A percentile compares a stretch with the other conserved stretches of the same genome.
Evolutionary conservation across 2,797 vertebrate genomes (phyloP).

Genomic region (Cyclopterus lumpus): DNA sequence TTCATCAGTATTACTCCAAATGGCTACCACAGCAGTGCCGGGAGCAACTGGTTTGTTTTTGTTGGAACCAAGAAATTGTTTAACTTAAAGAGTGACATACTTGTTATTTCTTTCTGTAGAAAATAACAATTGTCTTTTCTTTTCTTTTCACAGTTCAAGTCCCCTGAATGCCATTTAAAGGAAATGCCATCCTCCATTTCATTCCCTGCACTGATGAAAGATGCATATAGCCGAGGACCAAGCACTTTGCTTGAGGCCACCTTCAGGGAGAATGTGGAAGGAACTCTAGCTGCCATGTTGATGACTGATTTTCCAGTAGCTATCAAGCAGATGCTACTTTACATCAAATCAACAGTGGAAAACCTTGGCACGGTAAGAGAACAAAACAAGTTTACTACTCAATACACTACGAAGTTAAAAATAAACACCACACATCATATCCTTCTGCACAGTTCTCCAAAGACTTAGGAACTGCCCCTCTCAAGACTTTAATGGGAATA

Average conservation of each 20-base stretch:
- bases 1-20: slow-evolving; percentile 89
- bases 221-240: slow-evolving; percentile 77
- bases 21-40: slow-evolving; percentile 88
- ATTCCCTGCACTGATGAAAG: slow-evolving; percentile 83
- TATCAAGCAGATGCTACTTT: slow-evolving; percentile 89
- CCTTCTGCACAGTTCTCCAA: slow-evolving; percentile 72
- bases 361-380: slow-evolving; percentile 85
- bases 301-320: slow-evolving; percentile 77
- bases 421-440: not conserved
- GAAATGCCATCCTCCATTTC: slow-evolving; percentile 26
- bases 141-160: slow-evolving; percentile 77
- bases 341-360: slow-evolving; percentile 88
- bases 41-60: slow-evolving; percentile 83
- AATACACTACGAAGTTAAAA: not conserved
- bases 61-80: not conserved
- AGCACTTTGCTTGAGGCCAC: slow-evolving; percentile 67
- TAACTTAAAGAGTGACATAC: not conserved
- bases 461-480: slow-evolving; percentile 52
- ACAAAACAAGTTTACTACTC: not conserved
- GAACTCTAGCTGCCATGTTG: slow-evolving; percentile 63
- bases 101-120: not conserved
- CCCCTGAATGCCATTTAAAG: slow-evolving; percentile 12
- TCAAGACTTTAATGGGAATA: slow-evolving; percentile 82
- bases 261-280: slow-evolving; percentile 74
- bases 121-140: not conserved